These are phyloP conservation scores for Antheraea pernyi DNA, from an alignment of 1,140 invertebrate genomes.

Conservation along the genomic window DNA sequence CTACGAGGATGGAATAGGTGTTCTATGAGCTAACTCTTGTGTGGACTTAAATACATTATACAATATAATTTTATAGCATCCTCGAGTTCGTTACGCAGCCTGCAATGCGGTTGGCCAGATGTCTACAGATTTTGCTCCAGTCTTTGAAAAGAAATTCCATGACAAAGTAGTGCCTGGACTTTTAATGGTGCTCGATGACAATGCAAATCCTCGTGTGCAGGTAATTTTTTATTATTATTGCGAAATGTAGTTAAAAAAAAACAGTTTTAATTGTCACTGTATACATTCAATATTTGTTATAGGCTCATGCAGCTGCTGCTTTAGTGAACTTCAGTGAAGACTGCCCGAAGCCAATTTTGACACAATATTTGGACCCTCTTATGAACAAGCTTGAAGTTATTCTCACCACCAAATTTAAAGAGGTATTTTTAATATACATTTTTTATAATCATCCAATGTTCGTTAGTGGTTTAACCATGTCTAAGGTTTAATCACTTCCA, in stretches of 20 bases:
- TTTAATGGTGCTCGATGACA: constrained; percentile 94
- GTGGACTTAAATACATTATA: too few species aligned
- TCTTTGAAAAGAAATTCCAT: constrained; percentile 99
- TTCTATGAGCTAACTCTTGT: too few species aligned
- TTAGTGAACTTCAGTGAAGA: constrained; percentile 99
- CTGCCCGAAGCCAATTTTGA: constrained; percentile 96
- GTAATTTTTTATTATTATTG: constrained; percentile 33
- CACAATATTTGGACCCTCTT: constrained; percentile 93
- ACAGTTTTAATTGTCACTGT: too few species aligned
- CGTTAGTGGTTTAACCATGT: constrained; percentile 64
- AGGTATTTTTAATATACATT: constrained; percentile 74
- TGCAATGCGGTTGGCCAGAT: constrained; percentile 99
- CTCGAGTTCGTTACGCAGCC: constrained; percentile 96
- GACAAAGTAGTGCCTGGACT: constrained; percentile 95
- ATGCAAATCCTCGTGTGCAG: constrained; percentile 95
- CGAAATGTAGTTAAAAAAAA: not conserved
- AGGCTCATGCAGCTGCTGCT: constrained; percentile 94
- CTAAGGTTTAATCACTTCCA: constrained; percentile 64
- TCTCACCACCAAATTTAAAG: constrained; percentile 95
- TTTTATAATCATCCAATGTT: constrained; percentile 56
- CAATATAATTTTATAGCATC: constrained; percentile 83
- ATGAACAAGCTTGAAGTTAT: constrained; percentile 96
- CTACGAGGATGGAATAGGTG: too few species aligned
- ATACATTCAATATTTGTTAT: constrained; percentile 14
- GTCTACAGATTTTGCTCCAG: constrained; percentile 98